A percentile compares a stretch with the other conserved stretches of the same genome.
Conservation (phyloP, 2,113 vertebrate species). For the Oceanodroma tethys region DNA sequence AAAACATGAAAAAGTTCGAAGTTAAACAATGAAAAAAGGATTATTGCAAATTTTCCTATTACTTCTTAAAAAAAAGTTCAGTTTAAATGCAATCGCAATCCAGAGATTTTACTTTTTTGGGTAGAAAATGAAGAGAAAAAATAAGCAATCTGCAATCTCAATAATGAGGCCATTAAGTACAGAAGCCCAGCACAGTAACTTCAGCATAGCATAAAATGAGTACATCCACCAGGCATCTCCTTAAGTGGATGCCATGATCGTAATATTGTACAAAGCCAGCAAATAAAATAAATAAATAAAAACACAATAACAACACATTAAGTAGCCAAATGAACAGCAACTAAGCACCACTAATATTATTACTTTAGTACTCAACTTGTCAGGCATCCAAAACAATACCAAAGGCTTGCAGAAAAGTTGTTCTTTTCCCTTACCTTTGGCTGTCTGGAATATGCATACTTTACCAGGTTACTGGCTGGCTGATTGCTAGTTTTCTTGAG, state of each 20-base stretch:
- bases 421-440: constrained; percentile 51
- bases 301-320: background rate
- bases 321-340: constrained; percentile 30
- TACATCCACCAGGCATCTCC: background rate
- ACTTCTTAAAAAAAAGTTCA: background rate
- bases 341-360: background rate
- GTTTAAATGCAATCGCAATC: background rate
- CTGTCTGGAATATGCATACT: constrained; percentile 17
- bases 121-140: background rate
- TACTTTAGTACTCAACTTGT: background rate
- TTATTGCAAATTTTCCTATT: background rate
- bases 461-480: constrained; percentile 51
- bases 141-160: background rate
- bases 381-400: constrained; percentile 38
- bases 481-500: constrained; percentile 47
- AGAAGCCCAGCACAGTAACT: constrained; percentile 20
- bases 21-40: background rate
- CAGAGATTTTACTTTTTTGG: background rate
- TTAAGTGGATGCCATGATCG: background rate
- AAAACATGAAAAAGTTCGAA: background rate
- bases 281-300: constrained; percentile 31
- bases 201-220: background rate
- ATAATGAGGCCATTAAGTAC: background rate
- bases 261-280: background rate
- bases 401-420: constrained; percentile 15